Evolutionary conservation across 1,140 invertebrate species (phyloP), one percentile per base, ranked within the genome.

Genomic region (Tyrophagus putrescentiae): DNA sequence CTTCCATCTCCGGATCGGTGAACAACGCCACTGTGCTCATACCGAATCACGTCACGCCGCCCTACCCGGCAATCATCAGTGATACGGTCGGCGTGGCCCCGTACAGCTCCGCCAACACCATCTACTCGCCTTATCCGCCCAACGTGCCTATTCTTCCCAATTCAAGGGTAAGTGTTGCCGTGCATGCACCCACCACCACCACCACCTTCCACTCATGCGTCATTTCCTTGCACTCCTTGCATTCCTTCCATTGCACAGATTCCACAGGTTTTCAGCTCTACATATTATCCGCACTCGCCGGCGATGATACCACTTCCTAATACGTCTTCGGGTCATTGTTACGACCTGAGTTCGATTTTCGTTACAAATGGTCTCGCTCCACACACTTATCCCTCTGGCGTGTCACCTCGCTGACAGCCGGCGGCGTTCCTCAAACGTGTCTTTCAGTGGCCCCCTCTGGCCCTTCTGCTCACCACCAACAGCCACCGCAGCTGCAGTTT

Each of bases 321-420:
- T 23, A 64, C 78, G 57, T 84, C 79, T 70, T 27, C 25, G 25
- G n/a, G n/a, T n/a, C n/a, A n/a, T n/a, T 48, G 44, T n/a, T 84
- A 81, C 68, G 83, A 84, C 67, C 78, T 85, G 65, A 76, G 79
- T 65, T 76, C 76, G 67, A 78, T 85, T 48, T 84, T 84, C 70
- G 77, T 82, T 57, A 76, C 83, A 65, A 86, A 85, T 72, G 82
- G 83, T 41, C 72, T 87, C 53, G 76, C 82, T 29, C 82, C 82
- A 32, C 82, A 83, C 68, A 73, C 71, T 2, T 9, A 54, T 33
- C 9, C 13, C 13, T n/a, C 13, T 54, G 52, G 13, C 18, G 52
- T 6, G 23, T 53, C 9, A 53, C 50, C 5, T 4, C 6, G 18
- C 34, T 27, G 3, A 54, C 25, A 11, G 27, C 52, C 9, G 52